Conservation (phyloP, 2,797 vertebrate genomes). For the Microtus californicus region DNA sequence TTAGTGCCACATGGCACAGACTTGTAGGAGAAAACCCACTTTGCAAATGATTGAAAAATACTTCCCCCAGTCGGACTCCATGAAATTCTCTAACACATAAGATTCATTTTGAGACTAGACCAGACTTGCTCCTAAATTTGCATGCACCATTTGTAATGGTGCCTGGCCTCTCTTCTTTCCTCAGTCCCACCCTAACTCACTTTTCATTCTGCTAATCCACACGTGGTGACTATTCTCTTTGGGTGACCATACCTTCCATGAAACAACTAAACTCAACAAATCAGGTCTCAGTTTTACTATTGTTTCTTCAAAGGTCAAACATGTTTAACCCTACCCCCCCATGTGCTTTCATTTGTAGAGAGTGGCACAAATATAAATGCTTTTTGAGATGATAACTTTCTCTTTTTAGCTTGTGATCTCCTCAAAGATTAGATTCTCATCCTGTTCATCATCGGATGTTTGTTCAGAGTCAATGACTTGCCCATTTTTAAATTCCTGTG, state of each 20-base stretch:
- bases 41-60: neutral
- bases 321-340: too few species aligned
- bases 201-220: neutral
- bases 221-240: neutral
- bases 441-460: too few species aligned
- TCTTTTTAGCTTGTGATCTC: neutral
- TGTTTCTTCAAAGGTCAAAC: neutral
- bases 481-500: neutral
- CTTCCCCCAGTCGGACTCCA: neutral
- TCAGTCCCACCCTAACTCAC: accelerated
- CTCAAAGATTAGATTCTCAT: neutral
- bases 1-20: neutral
- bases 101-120: neutral
- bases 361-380: neutral
- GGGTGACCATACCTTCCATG: accelerated
- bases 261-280: accelerated
- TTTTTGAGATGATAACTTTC: neutral
- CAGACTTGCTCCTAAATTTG: too few species aligned
- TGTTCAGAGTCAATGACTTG: neutral
- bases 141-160: neutral
- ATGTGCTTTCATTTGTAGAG: neutral
- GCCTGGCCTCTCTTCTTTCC: neutral
- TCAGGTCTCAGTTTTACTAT: neutral
- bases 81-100: neutral
- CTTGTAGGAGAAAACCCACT: neutral